Base-by-base conservation (phyloP, 2,797 vertebrate species). In the Spheniscus humboldti region DNA sequence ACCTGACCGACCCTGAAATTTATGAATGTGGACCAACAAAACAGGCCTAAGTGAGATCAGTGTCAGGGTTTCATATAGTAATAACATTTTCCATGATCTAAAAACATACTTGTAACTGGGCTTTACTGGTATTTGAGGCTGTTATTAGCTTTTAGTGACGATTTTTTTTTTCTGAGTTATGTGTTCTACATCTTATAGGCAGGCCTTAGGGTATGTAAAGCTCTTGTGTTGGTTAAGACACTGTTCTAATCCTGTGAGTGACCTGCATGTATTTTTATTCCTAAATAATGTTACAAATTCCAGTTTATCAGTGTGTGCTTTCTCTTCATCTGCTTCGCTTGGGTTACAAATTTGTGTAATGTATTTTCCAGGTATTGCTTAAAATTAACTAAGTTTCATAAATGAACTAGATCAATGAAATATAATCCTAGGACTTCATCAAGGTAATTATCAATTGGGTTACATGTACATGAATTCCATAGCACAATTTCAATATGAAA, bases 101-200 rank as follows among this genome's bases (percentile, higher is more conserved):
- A 92, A 93, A 96, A 94, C 52, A 37, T 91, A 88, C 90, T 96
- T 93, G 79, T 79, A 92, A 79, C 92, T 93, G 90, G 19, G 79
- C 93, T 95, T 97, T 90, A 84, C 86, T 17, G 33, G 67, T 95
- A 91, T 95, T 88, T 96, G 78, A 96, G 88, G 75, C 85, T 94
- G 91, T 93, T 97, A 92, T 6, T 72, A 82, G 43, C 47, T 82
- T 89, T 72, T 47, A 81, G 59, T 66, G 56, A 53, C n/a, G 20
- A 10, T 19, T 69, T n/a, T 25, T 62, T 30, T 81, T 56, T 66
- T 41, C 41, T 14, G 57, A 18, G 52, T 37, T 73, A 47, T 13
- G 31, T 66, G 37, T 79, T 83, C 76, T 92, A 53, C 47, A 76
- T 57, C 25, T 79, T 56, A 45, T 18, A 63, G 56, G 33, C 31